A percentile compares a stretch with the other conserved stretches of the same genome.
Conservation (phyloP, 2,797 vertebrate genomes). For the Ammospiza maritima region DNA sequence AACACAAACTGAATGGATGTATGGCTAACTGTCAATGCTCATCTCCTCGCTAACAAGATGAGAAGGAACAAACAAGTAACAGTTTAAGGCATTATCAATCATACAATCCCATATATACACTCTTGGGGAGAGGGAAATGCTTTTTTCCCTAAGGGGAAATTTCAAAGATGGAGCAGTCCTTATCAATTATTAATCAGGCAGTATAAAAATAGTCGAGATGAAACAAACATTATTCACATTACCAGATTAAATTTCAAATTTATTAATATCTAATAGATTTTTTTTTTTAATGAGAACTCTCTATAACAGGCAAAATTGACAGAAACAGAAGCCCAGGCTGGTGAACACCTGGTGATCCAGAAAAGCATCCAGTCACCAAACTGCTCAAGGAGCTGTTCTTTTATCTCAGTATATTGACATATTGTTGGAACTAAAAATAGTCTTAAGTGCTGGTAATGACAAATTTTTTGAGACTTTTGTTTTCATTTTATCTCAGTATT, state of each 20-base stretch:
- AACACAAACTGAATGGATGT: neutral
- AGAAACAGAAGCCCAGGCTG: neutral
- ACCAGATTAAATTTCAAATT: neutral
- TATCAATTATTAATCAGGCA: neutral
- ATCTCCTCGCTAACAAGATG: neutral
- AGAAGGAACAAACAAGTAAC: neutral
- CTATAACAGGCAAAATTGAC: neutral
- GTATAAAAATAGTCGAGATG: neutral
- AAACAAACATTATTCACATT: neutral
- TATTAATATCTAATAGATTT: neutral
- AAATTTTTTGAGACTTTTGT: neutral
- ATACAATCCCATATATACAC: fast-evolving
- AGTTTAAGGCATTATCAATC: neutral
- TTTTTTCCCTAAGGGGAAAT: neutral
- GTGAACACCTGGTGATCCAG: neutral
- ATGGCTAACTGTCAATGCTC: neutral
- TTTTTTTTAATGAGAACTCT: neutral
- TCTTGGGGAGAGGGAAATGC: fast-evolving
- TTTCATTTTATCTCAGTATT: neutral
- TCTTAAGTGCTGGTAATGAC: neutral
- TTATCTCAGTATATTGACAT: neutral
- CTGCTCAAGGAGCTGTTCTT: neutral
- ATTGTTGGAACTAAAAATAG: neutral
- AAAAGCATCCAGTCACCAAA: neutral
- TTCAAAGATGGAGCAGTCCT: neutral